Evolutionary conservation across 2,113 vertebrate genomes (phyloP).

Genomic region (Tragelaphus buxtoni): DNA sequence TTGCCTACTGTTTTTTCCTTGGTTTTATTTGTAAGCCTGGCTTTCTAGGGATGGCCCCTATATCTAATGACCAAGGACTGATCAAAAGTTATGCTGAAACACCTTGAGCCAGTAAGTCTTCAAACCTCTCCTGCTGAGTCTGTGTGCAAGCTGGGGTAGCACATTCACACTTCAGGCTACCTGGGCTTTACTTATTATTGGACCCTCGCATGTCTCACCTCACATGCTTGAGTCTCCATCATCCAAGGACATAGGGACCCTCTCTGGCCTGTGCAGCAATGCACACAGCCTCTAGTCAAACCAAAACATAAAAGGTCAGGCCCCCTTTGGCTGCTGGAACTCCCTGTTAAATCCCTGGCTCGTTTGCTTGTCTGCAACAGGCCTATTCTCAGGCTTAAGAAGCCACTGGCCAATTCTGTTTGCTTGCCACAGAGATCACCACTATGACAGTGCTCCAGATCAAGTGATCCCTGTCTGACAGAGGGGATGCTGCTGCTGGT

Average conservation of each 20-base stretch:
- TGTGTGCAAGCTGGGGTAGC: background rate
- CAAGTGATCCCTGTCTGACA: background rate
- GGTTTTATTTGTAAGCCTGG: background rate
- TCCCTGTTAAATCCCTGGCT: background rate
- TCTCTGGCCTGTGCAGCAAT: background rate
- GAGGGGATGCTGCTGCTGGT: background rate
- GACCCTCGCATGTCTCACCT: background rate
- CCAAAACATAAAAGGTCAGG: background rate
- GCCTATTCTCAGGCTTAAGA: background rate
- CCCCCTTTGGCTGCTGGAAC: background rate
- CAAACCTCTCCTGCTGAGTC: background rate
- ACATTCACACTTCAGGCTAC: background rate
- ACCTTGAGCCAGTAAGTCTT: background rate
- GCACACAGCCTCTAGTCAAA: background rate
- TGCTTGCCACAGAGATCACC: background rate
- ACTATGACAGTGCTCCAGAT: background rate
- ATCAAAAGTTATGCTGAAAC: background rate
- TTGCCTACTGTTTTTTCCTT: background rate
- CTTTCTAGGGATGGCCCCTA: background rate
- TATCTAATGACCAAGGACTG: background rate
- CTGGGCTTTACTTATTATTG: background rate
- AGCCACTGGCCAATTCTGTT: background rate
- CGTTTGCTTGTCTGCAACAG: background rate
- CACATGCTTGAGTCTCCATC: background rate
- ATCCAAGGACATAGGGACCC: background rate